Percentiles rank a stretch among this genome's conserved stretches.
Conservation (phyloP, 2,888 invertebrate species). For the Chorisops tibialis region DNA sequence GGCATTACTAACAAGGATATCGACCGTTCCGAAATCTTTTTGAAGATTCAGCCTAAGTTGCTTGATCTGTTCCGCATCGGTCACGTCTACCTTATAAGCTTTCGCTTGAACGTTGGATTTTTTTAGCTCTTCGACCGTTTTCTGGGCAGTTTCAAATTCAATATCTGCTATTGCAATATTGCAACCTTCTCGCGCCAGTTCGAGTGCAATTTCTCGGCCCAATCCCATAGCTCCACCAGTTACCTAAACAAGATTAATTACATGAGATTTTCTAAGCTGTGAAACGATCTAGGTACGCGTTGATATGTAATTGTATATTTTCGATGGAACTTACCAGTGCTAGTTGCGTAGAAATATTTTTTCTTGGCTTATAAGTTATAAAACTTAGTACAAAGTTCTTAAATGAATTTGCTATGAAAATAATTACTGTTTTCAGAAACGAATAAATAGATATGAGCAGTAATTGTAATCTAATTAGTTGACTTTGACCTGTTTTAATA, state of each 20-base stretch:
- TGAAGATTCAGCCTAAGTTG: constrained; percentile 47
- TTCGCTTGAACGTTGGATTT: constrained; percentile 46
- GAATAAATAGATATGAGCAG: no score
- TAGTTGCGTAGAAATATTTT: constrained; percentile 4
- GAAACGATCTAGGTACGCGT: neutral
- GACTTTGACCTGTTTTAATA: no score
- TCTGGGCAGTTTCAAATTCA: constrained; percentile 47
- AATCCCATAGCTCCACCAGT: constrained; percentile 55
- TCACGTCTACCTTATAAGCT: constrained; percentile 50
- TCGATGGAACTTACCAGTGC: constrained; percentile 10
- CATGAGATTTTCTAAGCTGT: neutral
- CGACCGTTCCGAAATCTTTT: constrained; percentile 51
- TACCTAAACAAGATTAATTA: constrained; percentile 41
- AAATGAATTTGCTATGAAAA: neutral
- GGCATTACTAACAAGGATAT: constrained; percentile 54
- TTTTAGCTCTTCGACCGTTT: constrained; percentile 46
- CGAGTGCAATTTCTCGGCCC: constrained; percentile 51
- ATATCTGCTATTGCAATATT: constrained; percentile 52
- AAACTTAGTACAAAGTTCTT: neutral
- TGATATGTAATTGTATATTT: no score
- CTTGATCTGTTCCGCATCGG: constrained; percentile 46
- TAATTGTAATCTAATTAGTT: no score
- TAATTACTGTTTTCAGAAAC: no score
- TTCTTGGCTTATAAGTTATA: neutral
- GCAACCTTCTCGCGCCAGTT: constrained; percentile 50